Evolutionary conservation across 2,888 invertebrate species (phyloP).

Genomic region (Tribolium freemani): DNA sequence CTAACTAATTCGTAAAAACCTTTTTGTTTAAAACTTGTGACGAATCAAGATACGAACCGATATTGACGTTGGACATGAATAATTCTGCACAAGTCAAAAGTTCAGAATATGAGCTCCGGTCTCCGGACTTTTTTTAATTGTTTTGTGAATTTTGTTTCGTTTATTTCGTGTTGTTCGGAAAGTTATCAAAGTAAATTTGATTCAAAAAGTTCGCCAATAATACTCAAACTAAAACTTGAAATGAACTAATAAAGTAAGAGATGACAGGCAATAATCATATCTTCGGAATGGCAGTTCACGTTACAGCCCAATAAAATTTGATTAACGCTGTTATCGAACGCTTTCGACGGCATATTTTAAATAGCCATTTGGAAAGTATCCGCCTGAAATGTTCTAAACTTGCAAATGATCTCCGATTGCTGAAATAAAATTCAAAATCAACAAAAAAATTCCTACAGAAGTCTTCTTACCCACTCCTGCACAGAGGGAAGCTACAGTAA

Average conservation of each 20-base stretch:
- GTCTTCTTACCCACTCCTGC: too few relatives aligned
- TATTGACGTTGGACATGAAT: slow-evolving; percentile 7
- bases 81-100: slow-evolving; percentile 1
- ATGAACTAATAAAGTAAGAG: slow-evolving; percentile 55
- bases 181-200: slow-evolving; percentile 14
- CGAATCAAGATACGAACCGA: background rate
- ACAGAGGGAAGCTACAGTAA: too few relatives aligned
- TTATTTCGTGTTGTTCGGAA: slow-evolving; percentile 23
- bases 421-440: too few relatives aligned
- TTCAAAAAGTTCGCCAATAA: slow-evolving; percentile 47
- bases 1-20: too few relatives aligned
- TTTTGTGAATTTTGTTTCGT: background rate
- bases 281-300: slow-evolving; percentile 50
- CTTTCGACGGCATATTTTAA: slow-evolving; percentile 29
- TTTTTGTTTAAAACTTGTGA: background rate
- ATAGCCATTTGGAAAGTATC: slow-evolving; percentile 2
- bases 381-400: slow-evolving; percentile 1
- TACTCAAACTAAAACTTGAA: slow-evolving; percentile 48
- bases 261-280: slow-evolving; percentile 58
- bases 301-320: slow-evolving; percentile 56
- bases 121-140: background rate
- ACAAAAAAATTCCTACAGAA: too few relatives aligned
- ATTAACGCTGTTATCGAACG: slow-evolving; percentile 51
- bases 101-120: background rate
- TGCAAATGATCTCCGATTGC: background rate